phyloP scores from a whole-genome alignment of 2,888 invertebrate genomes.

The Philaethria dido region DNA sequence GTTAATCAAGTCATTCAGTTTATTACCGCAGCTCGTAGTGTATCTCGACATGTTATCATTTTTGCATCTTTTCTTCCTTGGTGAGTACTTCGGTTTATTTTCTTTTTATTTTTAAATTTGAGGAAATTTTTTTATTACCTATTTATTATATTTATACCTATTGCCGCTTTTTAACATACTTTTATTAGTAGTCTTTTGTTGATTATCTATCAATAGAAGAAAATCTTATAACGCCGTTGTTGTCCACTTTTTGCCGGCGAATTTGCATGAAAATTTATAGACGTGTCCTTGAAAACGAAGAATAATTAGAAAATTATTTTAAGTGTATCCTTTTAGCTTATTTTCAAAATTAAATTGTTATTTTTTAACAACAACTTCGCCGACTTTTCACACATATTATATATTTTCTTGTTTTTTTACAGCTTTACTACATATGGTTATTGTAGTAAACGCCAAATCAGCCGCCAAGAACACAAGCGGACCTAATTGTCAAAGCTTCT shows the following conservation, averaged over 20 bases:
- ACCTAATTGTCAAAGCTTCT: conserved; percentile 64
- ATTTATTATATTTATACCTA: not conserved
- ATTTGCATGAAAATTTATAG: too few relatives aligned
- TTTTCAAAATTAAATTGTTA: too few relatives aligned
- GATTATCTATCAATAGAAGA: too few relatives aligned
- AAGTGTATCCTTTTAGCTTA: too few relatives aligned
- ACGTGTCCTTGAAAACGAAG: too few relatives aligned
- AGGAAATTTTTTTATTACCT: not conserved
- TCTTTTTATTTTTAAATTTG: conserved; percentile 11
- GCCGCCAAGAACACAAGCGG: conserved; percentile 50
- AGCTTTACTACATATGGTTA: conserved; percentile 44
- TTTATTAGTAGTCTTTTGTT: too few relatives aligned
- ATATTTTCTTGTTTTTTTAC: conserved; percentile 26
- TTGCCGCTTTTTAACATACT: too few relatives aligned
- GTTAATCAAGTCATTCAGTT: conserved; percentile 66
- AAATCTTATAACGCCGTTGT: too few relatives aligned
- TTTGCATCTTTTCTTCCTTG: conserved; percentile 54
- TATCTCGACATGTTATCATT: conserved; percentile 56
- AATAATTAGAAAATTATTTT: too few relatives aligned
- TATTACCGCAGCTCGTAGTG: conserved; percentile 58
- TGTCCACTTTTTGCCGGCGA: too few relatives aligned
- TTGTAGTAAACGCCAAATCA: conserved; percentile 48
- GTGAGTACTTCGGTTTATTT: conserved; percentile 49
- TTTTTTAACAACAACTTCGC: too few relatives aligned
- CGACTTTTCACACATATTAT: too few relatives aligned